Evolutionary conservation across 2,797 vertebrate species (phyloP).

Genomic region (Lithobates pipiens): DNA sequence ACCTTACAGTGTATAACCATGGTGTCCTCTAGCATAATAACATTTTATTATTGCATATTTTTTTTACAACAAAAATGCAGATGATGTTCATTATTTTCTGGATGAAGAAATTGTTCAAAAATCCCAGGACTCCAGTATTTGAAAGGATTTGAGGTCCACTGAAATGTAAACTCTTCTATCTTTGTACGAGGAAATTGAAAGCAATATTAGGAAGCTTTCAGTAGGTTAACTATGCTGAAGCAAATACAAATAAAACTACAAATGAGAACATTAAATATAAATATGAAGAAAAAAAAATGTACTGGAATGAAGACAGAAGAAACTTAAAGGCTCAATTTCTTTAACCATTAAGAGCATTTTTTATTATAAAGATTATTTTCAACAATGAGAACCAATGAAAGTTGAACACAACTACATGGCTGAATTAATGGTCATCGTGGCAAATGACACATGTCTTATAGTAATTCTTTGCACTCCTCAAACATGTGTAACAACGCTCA

Average conservation of each 20-base stretch:
- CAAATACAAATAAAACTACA: background rate
- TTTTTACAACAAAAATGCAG: constrained; percentile 26
- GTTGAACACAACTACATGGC: too few species aligned
- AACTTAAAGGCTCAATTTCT: background rate
- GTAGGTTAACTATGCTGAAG: background rate
- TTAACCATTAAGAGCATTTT: too few species aligned
- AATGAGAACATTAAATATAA: background rate
- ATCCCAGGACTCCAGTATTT: background rate
- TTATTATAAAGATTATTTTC: too few species aligned
- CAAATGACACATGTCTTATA: too few species aligned
- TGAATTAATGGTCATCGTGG: too few species aligned
- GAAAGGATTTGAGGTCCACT: constrained; percentile 2
- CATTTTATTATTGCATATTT: constrained; percentile 11
- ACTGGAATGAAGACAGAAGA: background rate
- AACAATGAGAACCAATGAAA: too few species aligned
- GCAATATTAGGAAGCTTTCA: constrained; percentile 20
- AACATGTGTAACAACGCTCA: too few species aligned
- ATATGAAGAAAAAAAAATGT: too few species aligned
- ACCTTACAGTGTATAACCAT: constrained; percentile 10
- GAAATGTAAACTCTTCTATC: constrained; percentile 33
- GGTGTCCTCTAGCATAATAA: constrained; percentile 2
- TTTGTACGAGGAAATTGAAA: constrained; percentile 48
- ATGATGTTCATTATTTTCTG: constrained; percentile 40
- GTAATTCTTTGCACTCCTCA: too few species aligned
- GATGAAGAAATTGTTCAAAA: constrained; percentile 27